phyloP scores from a whole-genome alignment of 2,113 vertebrate species.

The Leucosticte australis region DNA sequence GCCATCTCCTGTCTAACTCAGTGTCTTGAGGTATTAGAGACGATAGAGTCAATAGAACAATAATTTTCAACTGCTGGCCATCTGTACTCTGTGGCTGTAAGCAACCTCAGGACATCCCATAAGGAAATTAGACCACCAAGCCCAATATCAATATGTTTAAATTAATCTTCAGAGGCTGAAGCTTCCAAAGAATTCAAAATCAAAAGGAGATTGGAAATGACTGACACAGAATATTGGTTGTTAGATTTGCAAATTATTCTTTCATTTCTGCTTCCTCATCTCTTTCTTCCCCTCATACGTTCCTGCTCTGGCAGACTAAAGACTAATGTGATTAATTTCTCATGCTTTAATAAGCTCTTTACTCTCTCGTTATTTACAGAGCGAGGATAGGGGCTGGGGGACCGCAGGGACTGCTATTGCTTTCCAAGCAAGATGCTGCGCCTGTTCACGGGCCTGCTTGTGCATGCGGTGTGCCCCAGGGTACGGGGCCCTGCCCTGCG shows the following conservation, averaged over 20 bases:
- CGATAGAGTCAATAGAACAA: background rate
- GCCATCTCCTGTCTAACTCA: background rate
- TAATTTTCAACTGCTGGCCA: background rate
- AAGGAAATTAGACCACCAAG: background rate
- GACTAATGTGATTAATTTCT: background rate
- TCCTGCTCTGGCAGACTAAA: background rate
- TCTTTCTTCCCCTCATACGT: background rate
- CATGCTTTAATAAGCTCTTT: background rate
- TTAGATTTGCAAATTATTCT: background rate
- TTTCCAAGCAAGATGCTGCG: fast-evolving
- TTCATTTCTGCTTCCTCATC: background rate
- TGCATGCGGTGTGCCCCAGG: fast-evolving
- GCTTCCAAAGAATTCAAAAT: background rate
- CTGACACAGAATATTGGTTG: background rate
- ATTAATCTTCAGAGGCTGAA: background rate
- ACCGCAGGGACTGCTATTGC: fast-evolving
- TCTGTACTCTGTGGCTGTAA: background rate
- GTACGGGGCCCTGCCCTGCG: background rate
- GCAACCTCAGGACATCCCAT: background rate
- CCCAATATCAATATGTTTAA: background rate
- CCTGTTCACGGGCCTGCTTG: background rate
- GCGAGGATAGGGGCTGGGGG: background rate
- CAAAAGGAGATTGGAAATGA: background rate
- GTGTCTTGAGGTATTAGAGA: background rate
- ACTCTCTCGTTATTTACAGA: background rate